Evolutionary conservation across 2,888 invertebrate species (phyloP), one percentile per base, ranked within the genome.

Genomic region (Thysanoteuthis rhombus): DNA sequence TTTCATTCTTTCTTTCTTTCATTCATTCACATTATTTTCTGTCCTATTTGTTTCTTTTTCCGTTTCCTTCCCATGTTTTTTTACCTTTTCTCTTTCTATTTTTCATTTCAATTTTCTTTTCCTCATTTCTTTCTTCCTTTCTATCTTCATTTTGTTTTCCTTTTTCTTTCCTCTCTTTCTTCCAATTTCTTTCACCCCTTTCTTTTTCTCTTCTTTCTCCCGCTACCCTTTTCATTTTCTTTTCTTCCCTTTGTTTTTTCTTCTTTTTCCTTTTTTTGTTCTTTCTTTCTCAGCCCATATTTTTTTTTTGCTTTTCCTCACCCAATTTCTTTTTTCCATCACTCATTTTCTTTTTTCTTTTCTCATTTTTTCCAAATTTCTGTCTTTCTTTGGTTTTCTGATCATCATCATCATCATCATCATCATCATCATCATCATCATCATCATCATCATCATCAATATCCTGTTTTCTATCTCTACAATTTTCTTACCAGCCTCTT

Each of bases 221-320:
- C 47, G 5, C 45, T 52, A 25, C 47, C 4, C 25, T 22, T 19
- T 6, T 6, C 22, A 22, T 25, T 75, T 75, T 10, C 0, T 2
- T 75, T 25, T 58, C 58, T 28, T 8, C 28, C 58, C 8, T 58
- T 58, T 22, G 25, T 4, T n/a, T 75, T 75, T 12, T 0, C 5
- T 75, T 16, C 1, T 75, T 36, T 75, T n/a, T n/a, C 1, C 19
- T 75, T n/a, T 28, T 4, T 58, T 28, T 52, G 22, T 52, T 25
- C 0, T 32, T n/a, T n/a, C n/a, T n/a, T 75, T 32, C 19, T 32
- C 8, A 2, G 1, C n/a, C n/a, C 19, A 0, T n/a, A 1, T 75
- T 75, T 32, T 58, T 75, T n/a, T 32, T 75, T 3, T 8, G 1
- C n/a, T 75, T 8, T 10, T 8, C 16, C 1, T n/a, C 12, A 3